Conservation (phyloP, 1,140 invertebrate genomes). For the Homarus americanus region DNA sequence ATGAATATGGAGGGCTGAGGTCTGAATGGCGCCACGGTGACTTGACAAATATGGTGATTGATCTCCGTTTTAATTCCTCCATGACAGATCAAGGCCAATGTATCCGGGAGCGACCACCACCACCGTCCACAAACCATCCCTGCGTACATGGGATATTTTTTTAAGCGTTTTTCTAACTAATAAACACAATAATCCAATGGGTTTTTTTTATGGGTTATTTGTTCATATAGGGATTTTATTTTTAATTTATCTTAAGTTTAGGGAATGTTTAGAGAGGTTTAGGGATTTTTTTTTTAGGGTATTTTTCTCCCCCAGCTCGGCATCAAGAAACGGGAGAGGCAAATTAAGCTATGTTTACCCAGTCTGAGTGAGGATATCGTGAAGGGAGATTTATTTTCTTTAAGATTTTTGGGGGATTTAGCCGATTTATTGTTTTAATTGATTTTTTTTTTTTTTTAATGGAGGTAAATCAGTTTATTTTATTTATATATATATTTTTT, state of each 20-base stretch:
- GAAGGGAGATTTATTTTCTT: neutral
- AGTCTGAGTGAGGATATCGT: neutral
- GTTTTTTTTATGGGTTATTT: too few relatives aligned
- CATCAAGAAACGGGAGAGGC: slow-evolving; percentile 18
- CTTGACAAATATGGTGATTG: slow-evolving; percentile 64
- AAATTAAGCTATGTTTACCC: slow-evolving; percentile 44
- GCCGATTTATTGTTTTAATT: too few relatives aligned
- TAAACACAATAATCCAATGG: too few relatives aligned
- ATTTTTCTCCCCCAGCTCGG: neutral
- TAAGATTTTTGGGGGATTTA: too few relatives aligned
- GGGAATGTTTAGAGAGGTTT: neutral
- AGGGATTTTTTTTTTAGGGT: slow-evolving; percentile 5
- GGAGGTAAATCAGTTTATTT: neutral
- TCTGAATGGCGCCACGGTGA: slow-evolving; percentile 45
- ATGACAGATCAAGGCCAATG: slow-evolving; percentile 54
- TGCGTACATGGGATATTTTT: too few relatives aligned
- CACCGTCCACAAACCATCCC: neutral
- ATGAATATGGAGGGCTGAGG: slow-evolving; percentile 41
- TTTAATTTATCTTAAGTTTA: too few relatives aligned
- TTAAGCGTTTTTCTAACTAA: too few relatives aligned
- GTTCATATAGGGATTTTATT: too few relatives aligned
- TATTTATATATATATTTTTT: neutral
- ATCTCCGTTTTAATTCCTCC: slow-evolving; percentile 45
- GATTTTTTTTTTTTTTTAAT: too few relatives aligned
- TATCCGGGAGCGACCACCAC: neutral